A percentile compares a stretch with the other conserved stretches of the same genome.
Conservation (phyloP, 1,140 invertebrate species). For the Atta texana region DNA sequence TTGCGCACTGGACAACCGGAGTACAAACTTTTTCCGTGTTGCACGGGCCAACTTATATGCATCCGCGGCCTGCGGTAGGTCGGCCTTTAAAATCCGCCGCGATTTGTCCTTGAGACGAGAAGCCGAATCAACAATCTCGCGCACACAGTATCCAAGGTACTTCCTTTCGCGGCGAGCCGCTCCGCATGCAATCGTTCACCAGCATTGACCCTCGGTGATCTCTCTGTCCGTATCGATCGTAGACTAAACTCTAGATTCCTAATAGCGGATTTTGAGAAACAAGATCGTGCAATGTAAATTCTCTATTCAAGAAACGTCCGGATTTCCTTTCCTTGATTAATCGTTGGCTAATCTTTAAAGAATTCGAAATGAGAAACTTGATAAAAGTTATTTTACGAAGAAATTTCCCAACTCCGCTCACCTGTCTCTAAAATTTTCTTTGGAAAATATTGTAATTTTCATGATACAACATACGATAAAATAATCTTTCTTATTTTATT, state of each 20-base stretch:
- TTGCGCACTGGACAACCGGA: constrained; percentile 73
- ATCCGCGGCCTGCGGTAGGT: constrained; percentile 59
- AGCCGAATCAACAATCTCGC: constrained; percentile 21
- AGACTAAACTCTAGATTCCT: not conserved
- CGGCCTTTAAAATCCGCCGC: constrained; percentile 55
- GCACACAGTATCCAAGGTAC: not conserved
- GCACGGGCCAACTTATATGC: constrained; percentile 12
- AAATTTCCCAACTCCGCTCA: not conserved
- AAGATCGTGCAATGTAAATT: constrained; percentile 4
- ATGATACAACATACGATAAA: not conserved
- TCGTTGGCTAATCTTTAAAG: not conserved
- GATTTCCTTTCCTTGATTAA: constrained; percentile 19
- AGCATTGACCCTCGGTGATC: not conserved
- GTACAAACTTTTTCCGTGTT: constrained; percentile 70
- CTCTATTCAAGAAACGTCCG: not conserved
- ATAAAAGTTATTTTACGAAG: not conserved
- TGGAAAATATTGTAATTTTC: constrained; percentile 6
- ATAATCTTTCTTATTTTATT: not conserved
- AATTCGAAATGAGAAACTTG: not conserved
- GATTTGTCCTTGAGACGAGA: constrained; percentile 55
- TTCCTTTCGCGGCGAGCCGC: not conserved
- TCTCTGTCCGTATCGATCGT: constrained; percentile 31
- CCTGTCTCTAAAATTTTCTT: not conserved
- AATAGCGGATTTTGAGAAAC: not conserved
- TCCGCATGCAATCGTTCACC: constrained; percentile 18